Percentiles rank a stretch among this genome's conserved stretches.
phyloP scores from a whole-genome alignment of 2,797 vertebrate species.

The Eurystomus glaucurus region DNA sequence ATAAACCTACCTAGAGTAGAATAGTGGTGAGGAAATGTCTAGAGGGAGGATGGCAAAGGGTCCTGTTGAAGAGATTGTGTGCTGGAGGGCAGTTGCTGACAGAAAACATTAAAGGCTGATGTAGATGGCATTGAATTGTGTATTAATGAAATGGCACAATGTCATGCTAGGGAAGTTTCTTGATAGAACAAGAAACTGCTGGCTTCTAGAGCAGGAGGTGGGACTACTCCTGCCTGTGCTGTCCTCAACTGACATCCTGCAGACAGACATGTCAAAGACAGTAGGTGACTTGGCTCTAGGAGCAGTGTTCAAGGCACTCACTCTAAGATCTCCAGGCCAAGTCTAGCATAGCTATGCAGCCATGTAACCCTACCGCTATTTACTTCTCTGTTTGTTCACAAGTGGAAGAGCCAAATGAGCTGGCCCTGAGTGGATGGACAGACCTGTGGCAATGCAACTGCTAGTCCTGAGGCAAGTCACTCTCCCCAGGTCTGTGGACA shows the following conservation, averaged over 20 bases:
- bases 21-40: background rate
- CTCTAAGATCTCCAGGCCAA: background rate
- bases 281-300: background rate
- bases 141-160: background rate
- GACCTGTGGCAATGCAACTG: background rate
- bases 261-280: background rate
- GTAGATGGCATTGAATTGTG: background rate
- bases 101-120: background rate
- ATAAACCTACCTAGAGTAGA: background rate
- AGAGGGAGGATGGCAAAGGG: background rate
- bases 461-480: background rate
- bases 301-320: accelerated
- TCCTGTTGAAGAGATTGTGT: background rate
- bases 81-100: background rate
- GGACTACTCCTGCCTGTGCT: background rate
- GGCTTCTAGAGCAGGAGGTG: background rate
- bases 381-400: background rate
- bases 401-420: background rate
- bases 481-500: accelerated
- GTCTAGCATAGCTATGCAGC: background rate
- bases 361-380: background rate
- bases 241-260: background rate
- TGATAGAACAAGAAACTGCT: background rate
- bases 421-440: background rate
- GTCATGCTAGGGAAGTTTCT: background rate